These are phyloP conservation scores for Corticium candelabrum DNA, from an alignment of 37 sponge, comb jelly and placozoan genomes.

Conservation along the genomic window DNA sequence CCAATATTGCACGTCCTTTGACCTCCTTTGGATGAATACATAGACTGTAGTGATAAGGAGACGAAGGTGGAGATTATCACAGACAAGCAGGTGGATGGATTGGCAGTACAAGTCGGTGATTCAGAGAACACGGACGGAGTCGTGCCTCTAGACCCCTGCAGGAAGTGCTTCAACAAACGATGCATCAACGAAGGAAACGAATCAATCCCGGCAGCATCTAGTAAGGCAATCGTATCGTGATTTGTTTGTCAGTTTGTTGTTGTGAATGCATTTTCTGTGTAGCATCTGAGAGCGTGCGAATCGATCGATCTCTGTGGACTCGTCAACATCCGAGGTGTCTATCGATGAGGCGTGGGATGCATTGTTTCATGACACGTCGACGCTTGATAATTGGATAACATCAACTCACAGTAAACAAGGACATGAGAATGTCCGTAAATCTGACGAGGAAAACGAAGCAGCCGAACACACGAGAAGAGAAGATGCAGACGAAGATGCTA, in stretches of 20 bases:
- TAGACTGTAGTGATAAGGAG: neutral
- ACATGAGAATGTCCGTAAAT: too few relatives aligned
- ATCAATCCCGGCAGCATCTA: slow-evolving; percentile 12
- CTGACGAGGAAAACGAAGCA: too few relatives aligned
- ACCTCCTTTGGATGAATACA: slow-evolving; percentile 21
- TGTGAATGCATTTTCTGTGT: too few relatives aligned
- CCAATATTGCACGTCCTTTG: slow-evolving; percentile 34
- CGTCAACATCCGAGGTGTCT: neutral
- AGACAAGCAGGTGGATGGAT: too few relatives aligned
- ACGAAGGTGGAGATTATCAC: too few relatives aligned
- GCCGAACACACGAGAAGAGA: too few relatives aligned
- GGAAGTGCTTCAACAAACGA: slow-evolving; percentile 13
- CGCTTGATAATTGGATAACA: too few relatives aligned
- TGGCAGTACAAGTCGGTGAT: too few relatives aligned
- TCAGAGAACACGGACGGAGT: neutral
- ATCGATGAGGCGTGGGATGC: neutral
- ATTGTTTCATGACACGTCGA: neutral
- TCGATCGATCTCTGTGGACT: neutral
- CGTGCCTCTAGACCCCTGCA: slow-evolving; percentile 21
- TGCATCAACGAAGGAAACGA: slow-evolving; percentile 34
- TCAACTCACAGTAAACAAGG: too few relatives aligned
- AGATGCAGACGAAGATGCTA: too few relatives aligned
- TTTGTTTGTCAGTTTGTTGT: too few relatives aligned
- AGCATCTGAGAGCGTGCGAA: too few relatives aligned
- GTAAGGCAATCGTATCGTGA: neutral